These are phyloP conservation scores for Isoperla grammatica DNA, from an alignment of 2,888 invertebrate species.

Conservation along the genomic window DNA sequence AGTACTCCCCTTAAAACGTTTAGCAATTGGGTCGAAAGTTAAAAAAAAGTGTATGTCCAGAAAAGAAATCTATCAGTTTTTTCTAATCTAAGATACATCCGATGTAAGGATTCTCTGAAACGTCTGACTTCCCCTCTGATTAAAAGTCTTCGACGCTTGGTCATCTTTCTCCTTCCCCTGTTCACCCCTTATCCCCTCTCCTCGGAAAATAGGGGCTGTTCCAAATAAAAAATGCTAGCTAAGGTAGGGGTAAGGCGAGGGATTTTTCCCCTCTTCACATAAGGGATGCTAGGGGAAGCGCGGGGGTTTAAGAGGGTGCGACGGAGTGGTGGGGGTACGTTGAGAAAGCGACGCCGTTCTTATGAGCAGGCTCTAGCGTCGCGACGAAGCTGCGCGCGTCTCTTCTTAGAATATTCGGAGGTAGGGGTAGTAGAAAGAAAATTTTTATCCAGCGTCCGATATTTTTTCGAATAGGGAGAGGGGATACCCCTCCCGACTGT, in stretches of 20 bases:
- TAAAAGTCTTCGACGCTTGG: conserved; percentile 7
- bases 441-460: conserved; percentile 16
- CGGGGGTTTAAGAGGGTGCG: conserved; percentile 19
- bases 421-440: conserved; percentile 19
- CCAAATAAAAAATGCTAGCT: conserved; percentile 15
- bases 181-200: conserved; percentile 16
- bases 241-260: conserved; percentile 20
- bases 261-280: conserved; percentile 25
- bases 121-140: conserved; percentile 6
- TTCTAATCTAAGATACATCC: no score
- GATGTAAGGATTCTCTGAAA: no score
- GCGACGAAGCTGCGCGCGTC: conserved; percentile 7
- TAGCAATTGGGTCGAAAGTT: no score
- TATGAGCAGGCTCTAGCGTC: conserved; percentile 20
- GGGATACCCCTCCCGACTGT: conserved; percentile 13
- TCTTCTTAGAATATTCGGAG: conserved; percentile 10
- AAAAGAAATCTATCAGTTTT: no score
- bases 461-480: conserved; percentile 9
- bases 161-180: conserved; percentile 16
- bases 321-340: conserved; percentile 21
- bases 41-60: no score
- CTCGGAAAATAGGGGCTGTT: conserved; percentile 15
- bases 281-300: conserved; percentile 22
- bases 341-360: conserved; percentile 28
- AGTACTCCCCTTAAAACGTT: no score